These are phyloP conservation scores for Stramonita haemastoma DNA, from an alignment of 2,888 invertebrate species.

Conservation along the genomic window DNA sequence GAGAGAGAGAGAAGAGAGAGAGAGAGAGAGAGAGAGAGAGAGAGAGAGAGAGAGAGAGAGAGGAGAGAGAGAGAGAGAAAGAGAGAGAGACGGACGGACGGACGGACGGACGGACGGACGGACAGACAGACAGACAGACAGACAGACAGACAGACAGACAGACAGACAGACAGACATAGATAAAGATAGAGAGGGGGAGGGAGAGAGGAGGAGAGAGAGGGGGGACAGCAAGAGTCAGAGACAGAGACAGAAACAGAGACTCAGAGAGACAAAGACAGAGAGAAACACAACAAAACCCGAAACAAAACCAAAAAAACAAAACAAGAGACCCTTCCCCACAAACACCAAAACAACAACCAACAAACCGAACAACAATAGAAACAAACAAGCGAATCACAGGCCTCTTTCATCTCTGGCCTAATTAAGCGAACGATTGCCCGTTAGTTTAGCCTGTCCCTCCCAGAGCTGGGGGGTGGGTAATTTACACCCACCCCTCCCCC, in stretches of 20 bases:
- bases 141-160: no score
- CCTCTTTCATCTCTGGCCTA: no score
- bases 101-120: background rate
- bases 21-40: no score
- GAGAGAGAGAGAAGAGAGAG: background rate
- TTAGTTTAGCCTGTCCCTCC: background rate
- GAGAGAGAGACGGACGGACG: background rate
- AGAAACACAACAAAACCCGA: background rate
- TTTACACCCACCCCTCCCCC: background rate
- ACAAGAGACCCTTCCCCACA: background rate
- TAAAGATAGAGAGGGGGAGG: background rate
- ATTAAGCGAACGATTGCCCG: no score
- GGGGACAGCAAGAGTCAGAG: no score
- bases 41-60: background rate
- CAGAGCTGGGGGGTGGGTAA: no score
- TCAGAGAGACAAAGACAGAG: background rate
- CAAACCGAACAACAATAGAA: background rate
- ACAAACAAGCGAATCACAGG: background rate
- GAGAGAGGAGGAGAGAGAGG: no score
- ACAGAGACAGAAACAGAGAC: no score
- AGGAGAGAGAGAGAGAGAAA: conserved; percentile 8
- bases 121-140: background rate
- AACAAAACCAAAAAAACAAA: no score
- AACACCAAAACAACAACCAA: background rate
- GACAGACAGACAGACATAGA: conserved; percentile 5